Base-by-base conservation (phyloP, 2,888 invertebrate genomes). In the Drosophila lutescens region DNA sequence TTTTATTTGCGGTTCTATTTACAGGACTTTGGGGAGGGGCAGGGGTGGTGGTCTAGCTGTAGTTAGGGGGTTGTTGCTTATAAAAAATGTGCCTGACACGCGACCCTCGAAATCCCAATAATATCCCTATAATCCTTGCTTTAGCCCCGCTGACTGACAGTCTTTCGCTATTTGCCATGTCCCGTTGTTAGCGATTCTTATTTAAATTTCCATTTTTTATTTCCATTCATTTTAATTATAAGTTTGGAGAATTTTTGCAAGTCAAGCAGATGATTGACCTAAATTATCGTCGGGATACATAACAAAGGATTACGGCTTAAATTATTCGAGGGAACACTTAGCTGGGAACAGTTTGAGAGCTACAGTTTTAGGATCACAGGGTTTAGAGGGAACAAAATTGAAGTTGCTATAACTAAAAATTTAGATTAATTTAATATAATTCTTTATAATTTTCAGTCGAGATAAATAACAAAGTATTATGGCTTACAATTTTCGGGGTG, bases 261-360 rank as follows among this genome's bases (percentile, higher is more conserved):
- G 81, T 84, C 81, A 81, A 81, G 81, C 86, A 75, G 77, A 72
- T 70, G 76, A 84, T 84, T 85, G 81, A 81, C 84, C 78, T 57
- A 74, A 70, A 70, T 74, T 66, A 47, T 66, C 63, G 55, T 17
- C 55, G 43, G 43, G 34, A 53, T 20, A 20, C 32, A 46, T 36
- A 70, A 49, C 57, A 47, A 51, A 60, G 58, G 49, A 66, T 74
- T 38, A 54, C 5, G 51, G 38, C 47, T 57, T 36, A 41, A 17
- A 40, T 9, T 15, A 32, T 38, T 10, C 7, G 3, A 13, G n/a
- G 30, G 46, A 8, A 54, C 40, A 40, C 53, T 36, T 49, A 15
- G 4, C 9, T 26, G 2, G 15, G n/a, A 44, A 59, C 63, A 65
- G 47, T 58, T 62, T 34, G 38, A 4, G 38, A 32, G 23, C 13